Evolutionary conservation across 2,888 invertebrate genomes (phyloP), one percentile per base, ranked within the genome.

Genomic region (Ophonus ardosiacus): DNA sequence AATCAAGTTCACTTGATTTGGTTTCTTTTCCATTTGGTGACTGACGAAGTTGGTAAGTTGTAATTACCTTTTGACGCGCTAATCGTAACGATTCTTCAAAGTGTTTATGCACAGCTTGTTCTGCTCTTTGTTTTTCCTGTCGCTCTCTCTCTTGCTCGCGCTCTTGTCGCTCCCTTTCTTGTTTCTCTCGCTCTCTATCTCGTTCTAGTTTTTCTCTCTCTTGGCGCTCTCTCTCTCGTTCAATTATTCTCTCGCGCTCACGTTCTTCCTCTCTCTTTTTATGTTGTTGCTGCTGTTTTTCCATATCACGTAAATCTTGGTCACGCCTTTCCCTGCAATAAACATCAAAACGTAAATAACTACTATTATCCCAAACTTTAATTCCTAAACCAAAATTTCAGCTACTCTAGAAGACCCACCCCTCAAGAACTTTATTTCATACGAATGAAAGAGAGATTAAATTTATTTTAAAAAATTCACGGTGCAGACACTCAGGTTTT

Each of bases 21-120:
- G 78, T 78, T 57, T 15, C 78, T 78, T 78, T 78, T 57, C 78
- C 78, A 7, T 78, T 31, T 24, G 24, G 15, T 57, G 38, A n/a
- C 8, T 57, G 78, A 78, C 21, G 57, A 78, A 31, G 31, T 57
- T 83, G 71, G 71, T 74, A 74, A 43, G 43, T 18, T 74, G 71
- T 74, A 57, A 59, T 68, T 90, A 96, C 96, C 94, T 96, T 96
- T 92, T 96, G 95, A 90, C 95, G 94, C 65, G 95, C 96, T 86
- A 95, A 93, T 90, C 96, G 93, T 86, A 97, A 93, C 87, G 97
- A 97, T 92, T 97, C 97, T 90, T 96, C 96, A 91, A 98, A 98
- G 92, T 98, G 98, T 91, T 97, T 96, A 89, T 97, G 95, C 86
- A 98, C 96, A 87, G 96, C 95, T 88, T 94, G 93, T 88, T 94